These are phyloP conservation scores for Mimumesa dahlbomi DNA, from an alignment of 2,888 invertebrate species.

Conservation along the genomic window DNA sequence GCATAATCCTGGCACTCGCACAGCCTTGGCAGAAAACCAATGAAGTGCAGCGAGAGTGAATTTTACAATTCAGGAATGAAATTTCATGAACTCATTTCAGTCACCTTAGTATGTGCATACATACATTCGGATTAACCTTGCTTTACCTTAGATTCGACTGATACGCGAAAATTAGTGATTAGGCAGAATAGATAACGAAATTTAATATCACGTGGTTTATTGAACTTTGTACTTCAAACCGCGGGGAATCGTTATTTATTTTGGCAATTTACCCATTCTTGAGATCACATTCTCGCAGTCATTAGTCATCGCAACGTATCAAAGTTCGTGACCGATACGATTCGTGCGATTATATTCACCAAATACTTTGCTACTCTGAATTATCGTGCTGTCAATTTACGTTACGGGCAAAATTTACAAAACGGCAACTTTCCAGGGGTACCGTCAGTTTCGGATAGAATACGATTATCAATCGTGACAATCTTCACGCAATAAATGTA, in stretches of 20 bases:
- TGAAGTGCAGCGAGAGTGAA: background rate
- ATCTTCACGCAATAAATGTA: background rate
- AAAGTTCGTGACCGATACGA: constrained; percentile 13
- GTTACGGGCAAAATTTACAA: too few species aligned
- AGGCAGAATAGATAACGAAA: too few species aligned
- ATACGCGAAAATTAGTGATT: too few species aligned
- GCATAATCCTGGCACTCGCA: background rate
- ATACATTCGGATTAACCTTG: background rate
- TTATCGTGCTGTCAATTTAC: background rate
- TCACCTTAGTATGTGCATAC: too few species aligned
- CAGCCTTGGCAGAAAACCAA: background rate
- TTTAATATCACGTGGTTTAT: too few species aligned
- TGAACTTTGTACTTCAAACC: too few species aligned
- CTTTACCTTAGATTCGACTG: background rate
- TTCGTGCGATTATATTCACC: background rate
- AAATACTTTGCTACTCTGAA: background rate
- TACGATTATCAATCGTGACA: background rate
- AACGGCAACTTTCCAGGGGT: too few species aligned
- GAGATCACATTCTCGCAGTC: constrained; percentile 61
- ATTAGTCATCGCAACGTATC: constrained; percentile 55
- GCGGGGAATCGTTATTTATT: too few species aligned
- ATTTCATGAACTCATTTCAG: background rate
- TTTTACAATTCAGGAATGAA: constrained; percentile 1
- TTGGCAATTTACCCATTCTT: constrained; percentile 60
- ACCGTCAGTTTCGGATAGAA: too few species aligned